phyloP scores from a whole-genome alignment of 1,140 invertebrate species.

The Lepidostoma basale region DNA sequence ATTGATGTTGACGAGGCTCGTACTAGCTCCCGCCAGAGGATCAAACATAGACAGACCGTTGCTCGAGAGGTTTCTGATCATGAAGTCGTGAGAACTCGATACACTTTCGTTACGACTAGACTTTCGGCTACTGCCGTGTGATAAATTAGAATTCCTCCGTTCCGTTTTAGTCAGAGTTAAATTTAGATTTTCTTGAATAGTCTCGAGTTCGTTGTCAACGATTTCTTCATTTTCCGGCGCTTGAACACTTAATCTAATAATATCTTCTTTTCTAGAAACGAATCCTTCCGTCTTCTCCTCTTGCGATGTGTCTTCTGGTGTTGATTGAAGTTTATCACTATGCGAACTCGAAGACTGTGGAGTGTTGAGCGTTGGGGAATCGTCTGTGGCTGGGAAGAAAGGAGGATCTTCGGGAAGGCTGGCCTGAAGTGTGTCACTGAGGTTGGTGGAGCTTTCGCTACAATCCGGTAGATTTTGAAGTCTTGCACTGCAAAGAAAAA shows the following conservation, averaged over 20 bases:
- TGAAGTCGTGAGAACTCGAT: slow-evolving; percentile 48
- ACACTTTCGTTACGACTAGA: slow-evolving; percentile 52
- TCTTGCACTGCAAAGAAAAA: too few species aligned
- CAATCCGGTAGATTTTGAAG: too few species aligned
- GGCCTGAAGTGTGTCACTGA: too few species aligned
- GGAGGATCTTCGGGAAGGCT: too few species aligned
- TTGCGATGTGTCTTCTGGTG: too few species aligned
- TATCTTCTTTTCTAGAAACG: slow-evolving; percentile 45
- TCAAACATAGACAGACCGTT: slow-evolving; percentile 60
- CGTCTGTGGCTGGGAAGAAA: too few species aligned
- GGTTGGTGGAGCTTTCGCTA: too few species aligned
- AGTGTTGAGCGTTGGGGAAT: too few species aligned
- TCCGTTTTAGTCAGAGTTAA: slow-evolving; percentile 29
- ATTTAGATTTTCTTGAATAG: slow-evolving; percentile 13
- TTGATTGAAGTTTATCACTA: too few species aligned
- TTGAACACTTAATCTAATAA: slow-evolving; percentile 27
- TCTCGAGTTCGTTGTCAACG: slow-evolving; percentile 24
- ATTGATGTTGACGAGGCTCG: slow-evolving; percentile 30
- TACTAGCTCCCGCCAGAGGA: slow-evolving; percentile 51
- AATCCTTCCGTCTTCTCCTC: slow-evolving; percentile 47
- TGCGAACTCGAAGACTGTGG: too few species aligned
- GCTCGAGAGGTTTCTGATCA: slow-evolving; percentile 57
- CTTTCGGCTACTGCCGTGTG: slow-evolving; percentile 48
- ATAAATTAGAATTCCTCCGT: slow-evolving; percentile 40
- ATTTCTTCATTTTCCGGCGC: slow-evolving; percentile 14